Percentiles rank a stretch among this genome's conserved stretches.
These are phyloP conservation scores for Dipus sagitta DNA, from an alignment of 2,797 vertebrate species.

Conservation along the genomic window DNA sequence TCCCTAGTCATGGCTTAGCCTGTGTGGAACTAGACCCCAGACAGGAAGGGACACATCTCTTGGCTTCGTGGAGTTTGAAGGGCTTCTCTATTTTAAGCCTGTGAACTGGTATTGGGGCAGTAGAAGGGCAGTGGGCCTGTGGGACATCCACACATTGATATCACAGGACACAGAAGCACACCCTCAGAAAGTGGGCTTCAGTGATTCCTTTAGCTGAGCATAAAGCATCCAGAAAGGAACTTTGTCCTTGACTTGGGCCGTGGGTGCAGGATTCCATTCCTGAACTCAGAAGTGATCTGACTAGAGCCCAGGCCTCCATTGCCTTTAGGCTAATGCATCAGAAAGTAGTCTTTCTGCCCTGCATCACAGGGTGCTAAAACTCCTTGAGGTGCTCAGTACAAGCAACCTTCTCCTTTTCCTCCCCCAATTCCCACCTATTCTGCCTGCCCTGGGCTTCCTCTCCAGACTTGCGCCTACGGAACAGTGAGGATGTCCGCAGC, in stretches of 20 bases:
- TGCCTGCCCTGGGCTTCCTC: neutral
- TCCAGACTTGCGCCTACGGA: constrained; percentile 91
- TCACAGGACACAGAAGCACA: neutral
- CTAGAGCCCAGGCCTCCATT: neutral
- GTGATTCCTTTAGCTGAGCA: neutral
- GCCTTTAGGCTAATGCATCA: neutral
- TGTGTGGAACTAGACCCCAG: neutral
- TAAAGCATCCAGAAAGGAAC: neutral
- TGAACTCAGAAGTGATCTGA: neutral
- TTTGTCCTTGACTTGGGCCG: neutral
- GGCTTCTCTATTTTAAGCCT: neutral
- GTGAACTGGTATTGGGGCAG: neutral
- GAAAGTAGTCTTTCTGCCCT: neutral
- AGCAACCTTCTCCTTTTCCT: neutral
- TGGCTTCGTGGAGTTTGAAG: neutral
- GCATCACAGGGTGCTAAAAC: neutral
- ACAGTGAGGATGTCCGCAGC: constrained; percentile 92
- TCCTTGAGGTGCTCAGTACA: neutral
- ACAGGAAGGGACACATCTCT: neutral
- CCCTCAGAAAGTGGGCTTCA: neutral
- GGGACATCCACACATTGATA: neutral
- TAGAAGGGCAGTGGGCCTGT: neutral
- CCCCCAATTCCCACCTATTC: fast-evolving
- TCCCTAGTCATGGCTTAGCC: neutral
- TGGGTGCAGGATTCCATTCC: neutral